Base-by-base conservation (phyloP, 2,797 vertebrate genomes). In the Leptatherina wallacei region DNA sequence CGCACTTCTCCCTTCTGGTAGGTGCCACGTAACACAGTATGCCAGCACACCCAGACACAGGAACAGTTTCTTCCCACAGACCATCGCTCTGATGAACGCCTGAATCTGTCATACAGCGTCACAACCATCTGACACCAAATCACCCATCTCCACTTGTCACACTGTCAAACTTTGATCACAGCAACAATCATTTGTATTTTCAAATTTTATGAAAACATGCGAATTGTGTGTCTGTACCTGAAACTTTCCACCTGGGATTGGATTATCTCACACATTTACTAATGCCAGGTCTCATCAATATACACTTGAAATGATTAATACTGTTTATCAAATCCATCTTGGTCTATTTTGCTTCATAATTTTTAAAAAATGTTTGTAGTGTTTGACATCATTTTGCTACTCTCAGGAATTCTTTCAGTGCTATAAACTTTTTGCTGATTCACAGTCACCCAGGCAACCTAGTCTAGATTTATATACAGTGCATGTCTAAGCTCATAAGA, bases 361-460 rank as follows among this genome's bases (percentile, higher is more conserved):
- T 27, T 27, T 27, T 27, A 1, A 27, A 27, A 27, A 18, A 33
- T 38, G 20, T 40, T 49, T 6, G 11, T 9, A 1, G 33, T 42
- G 7, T 60, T 20, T 32, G 7, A 32, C 38, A n/a, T 33, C 2
- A 1, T 55, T 55, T 69, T 1, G 13, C 30, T 49, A 27, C 9
- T 4, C 0, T 12, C 52, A 6, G 54, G 1, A 38, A 58, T 36
- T 16, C 4, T 63, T 64, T 35, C 36, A 29, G 1, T 68, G 78
- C 61, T 20, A 61, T 47, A 36, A 44, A 38, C 22, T 40, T 64
- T 67, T 36, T 75, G 64, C 75, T 68, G 65, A 69, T 64, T 72
- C 73, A 77, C 62, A 70, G 44, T 57, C 14, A 36, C 49, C 6
- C 27, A 32, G 24, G 32, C 47, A 32, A 30, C 2, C 42, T 5